Conservation (phyloP, 2,797 vertebrate genomes). For the Lophotriccus pileatus region DNA sequence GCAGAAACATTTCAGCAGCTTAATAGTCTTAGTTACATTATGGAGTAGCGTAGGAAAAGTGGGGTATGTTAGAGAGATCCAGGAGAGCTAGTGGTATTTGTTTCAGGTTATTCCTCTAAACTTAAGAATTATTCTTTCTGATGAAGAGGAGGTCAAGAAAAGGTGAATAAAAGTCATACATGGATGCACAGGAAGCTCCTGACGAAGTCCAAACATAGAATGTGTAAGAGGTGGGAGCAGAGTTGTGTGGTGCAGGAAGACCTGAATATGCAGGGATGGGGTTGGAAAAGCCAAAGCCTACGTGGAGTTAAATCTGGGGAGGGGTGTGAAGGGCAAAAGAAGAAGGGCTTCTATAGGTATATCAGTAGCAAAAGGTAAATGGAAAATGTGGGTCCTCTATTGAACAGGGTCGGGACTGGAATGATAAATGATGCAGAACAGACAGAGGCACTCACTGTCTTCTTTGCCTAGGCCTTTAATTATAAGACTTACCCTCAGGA, state of each 20-base stretch:
- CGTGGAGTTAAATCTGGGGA: neutral
- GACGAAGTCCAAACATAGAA: neutral
- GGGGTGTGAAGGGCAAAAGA: neutral
- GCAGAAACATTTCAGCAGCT: neutral
- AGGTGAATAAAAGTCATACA: neutral
- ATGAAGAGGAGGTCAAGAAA: neutral
- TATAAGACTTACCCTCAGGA: neutral
- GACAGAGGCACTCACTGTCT: rapidly evolving
- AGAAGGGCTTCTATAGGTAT: neutral
- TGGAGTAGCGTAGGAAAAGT: neutral
- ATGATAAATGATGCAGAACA: neutral
- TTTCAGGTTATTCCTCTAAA: neutral
- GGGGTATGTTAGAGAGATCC: neutral
- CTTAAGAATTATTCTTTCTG: neutral
- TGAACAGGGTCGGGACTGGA: neutral
- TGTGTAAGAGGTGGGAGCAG: neutral
- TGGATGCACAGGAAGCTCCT: neutral
- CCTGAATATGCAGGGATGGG: neutral
- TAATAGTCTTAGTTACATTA: neutral
- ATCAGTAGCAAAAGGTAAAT: neutral
- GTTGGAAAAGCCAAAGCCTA: neutral
- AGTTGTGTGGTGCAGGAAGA: neutral
- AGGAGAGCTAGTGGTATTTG: neutral
- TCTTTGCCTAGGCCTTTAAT: neutral
- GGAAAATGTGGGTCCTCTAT: rapidly evolving